Percentiles rank a stretch among this genome's conserved stretches.
Evolutionary conservation across 2,113 vertebrate genomes (phyloP).

Genomic region (Aegypius monachus): DNA sequence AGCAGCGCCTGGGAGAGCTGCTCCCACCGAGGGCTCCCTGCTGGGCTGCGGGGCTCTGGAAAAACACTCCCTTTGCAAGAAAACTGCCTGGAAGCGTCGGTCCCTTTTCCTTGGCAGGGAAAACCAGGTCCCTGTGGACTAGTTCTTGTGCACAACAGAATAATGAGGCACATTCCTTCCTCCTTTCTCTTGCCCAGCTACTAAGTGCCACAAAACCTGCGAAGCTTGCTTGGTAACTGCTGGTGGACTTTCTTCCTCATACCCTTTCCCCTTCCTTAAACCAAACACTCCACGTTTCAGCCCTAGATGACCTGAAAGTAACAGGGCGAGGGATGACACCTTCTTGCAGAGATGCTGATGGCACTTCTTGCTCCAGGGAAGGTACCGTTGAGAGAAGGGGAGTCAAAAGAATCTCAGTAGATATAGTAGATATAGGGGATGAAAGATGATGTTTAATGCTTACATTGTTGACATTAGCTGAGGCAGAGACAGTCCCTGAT

Average conservation of each 20-base stretch:
- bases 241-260: not conserved
- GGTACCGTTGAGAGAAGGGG: no score
- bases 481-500: no score
- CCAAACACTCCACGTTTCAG: fast-evolving
- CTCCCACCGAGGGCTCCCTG: not conserved
- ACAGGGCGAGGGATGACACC: not conserved
- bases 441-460: no score
- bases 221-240: not conserved
- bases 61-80: not conserved
- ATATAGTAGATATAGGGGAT: no score
- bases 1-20: not conserved
- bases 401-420: no score
- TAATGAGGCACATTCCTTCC: not conserved
- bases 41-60: not conserved
- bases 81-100: not conserved
- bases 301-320: not conserved
- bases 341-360: not conserved
- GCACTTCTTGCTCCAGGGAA: not conserved
- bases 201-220: not conserved
- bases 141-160: not conserved
- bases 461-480: no score
- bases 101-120: not conserved
- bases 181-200: not conserved
- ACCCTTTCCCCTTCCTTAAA: not conserved
- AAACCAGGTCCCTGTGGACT: not conserved